Percentiles rank a stretch among this genome's conserved stretches.
Conservation (phyloP, 2,888 invertebrate genomes). For the Anaspis maculata region DNA sequence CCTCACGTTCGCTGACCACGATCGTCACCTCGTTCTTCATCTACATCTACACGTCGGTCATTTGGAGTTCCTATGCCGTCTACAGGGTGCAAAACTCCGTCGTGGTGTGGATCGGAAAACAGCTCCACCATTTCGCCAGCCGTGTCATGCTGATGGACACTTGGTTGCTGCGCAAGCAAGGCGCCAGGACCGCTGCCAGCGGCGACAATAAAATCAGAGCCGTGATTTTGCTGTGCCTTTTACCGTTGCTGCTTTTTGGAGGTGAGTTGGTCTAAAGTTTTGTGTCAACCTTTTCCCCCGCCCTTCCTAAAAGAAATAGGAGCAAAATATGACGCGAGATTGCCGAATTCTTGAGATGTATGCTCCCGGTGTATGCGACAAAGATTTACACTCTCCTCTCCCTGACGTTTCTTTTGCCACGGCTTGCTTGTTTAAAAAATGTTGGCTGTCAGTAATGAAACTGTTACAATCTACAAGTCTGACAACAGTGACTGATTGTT, state of each 20-base stretch:
- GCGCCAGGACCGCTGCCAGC: too few species aligned
- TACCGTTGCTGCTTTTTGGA: conserved; percentile 48
- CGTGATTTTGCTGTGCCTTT: conserved; percentile 38
- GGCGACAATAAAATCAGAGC: conserved; percentile 20
- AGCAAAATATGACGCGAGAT: too few species aligned
- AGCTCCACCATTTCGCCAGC: conserved; percentile 32
- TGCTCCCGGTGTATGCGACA: too few species aligned
- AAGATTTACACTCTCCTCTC: too few species aligned
- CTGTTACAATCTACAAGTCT: too few species aligned
- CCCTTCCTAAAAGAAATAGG: background rate
- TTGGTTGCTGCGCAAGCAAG: conserved; percentile 32
- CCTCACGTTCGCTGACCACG: conserved; percentile 5
- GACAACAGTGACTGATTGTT: too few species aligned
- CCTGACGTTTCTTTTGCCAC: too few species aligned
- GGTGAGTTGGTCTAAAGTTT: conserved; percentile 45
- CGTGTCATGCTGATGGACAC: conserved; percentile 39
- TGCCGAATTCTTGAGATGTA: too few species aligned
- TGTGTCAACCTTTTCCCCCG: too few species aligned
- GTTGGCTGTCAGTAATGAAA: too few species aligned
- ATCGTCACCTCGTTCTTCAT: conserved; percentile 13
- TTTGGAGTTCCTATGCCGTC: conserved; percentile 20
- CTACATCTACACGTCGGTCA: conserved; percentile 20
- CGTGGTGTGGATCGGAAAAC: conserved; percentile 26
- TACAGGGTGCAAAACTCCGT: conserved; percentile 22
- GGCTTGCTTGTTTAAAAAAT: too few species aligned